Base-by-base conservation (phyloP, 1,140 invertebrate species). In the Sycophaga agraensis region DNA sequence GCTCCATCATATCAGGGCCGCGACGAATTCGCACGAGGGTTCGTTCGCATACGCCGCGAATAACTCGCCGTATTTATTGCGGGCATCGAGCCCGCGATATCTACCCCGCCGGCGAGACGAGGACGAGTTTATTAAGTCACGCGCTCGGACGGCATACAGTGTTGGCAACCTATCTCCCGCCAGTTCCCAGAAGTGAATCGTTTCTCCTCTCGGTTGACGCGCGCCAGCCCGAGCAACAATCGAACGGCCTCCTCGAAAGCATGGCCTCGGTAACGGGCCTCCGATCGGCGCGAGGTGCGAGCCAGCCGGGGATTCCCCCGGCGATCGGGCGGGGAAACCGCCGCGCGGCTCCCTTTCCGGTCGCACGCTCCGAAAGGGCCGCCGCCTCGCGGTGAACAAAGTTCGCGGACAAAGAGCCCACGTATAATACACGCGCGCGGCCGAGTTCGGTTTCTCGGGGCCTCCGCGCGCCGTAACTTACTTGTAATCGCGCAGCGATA, bases 401-500 rank as follows among this genome's bases (percentile, higher is more conserved):
- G 45, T n/a, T n/a, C 45, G 24, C 16, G n/a, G 28, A 46, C 50
- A 42, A 28, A 28, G 17, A 35, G 40, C 22, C 24, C 45, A 6
- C 14, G 16, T 11, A 42, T 22, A 50, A 59, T 46, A 59, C 50
- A 59, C 46, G 1, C 46, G 12, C 16, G 55, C 34, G 49, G 16
- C n/a, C 19, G 26, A 56, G 55, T 48, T 55, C 14, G 39, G 51
- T 55, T 34, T 35, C 54, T 57, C 57, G 46, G 22, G 14, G n/a
- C n/a, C n/a, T 1, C 28, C 48, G 39, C 26, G 28, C n/a, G n/a
- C 9, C 16, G 31, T 53, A 60, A 53, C 45, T 45, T 50, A 61
- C 54, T 61, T 50, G 48, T 61, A 61, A 54, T 61, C 59, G 49
- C 50, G 22, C 11, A 7, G 21, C 59, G 40, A 61, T 54, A 51